These are phyloP conservation scores for Zeugodacus cucurbitae DNA, from an alignment of 1,140 invertebrate species.

Conservation along the genomic window DNA sequence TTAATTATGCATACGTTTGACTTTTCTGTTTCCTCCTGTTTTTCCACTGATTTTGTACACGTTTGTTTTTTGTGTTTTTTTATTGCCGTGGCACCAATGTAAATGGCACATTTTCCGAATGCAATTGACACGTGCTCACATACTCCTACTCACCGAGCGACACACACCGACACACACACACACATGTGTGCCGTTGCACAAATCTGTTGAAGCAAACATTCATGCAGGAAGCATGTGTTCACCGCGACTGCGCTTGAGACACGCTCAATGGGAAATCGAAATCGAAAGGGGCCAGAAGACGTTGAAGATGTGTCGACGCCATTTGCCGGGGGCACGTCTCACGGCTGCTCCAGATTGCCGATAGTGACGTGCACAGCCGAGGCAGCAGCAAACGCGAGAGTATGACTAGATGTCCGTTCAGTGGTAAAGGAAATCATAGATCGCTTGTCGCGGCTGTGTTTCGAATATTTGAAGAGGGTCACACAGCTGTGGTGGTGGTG, in stretches of 20 bases:
- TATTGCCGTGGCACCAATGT: constrained; percentile 23
- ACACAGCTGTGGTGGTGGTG: background rate
- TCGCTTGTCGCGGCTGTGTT: constrained; percentile 25
- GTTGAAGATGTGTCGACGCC: background rate
- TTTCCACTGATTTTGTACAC: constrained; percentile 14
- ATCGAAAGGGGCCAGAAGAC: constrained; percentile 21
- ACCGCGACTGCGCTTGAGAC: constrained; percentile 11
- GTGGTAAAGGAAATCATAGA: constrained; percentile 31
- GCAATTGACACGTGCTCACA: constrained; percentile 40
- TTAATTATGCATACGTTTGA: background rate
- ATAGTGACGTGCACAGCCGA: background rate
- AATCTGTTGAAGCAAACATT: background rate
- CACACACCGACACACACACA: background rate
- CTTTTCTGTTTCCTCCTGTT: constrained; percentile 15
- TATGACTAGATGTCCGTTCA: background rate
- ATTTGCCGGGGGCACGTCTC: background rate
- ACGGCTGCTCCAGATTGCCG: constrained; percentile 12
- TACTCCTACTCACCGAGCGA: background rate
- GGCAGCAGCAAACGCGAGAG: background rate
- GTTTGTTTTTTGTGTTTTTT: background rate
- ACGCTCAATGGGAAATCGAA: constrained; percentile 10
- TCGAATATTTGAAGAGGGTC: constrained; percentile 24
- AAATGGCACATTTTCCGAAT: constrained; percentile 40
- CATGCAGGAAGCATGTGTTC: constrained; percentile 28
- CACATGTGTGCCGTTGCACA: background rate